Conservation (phyloP, 2,797 vertebrate genomes). For the Liasis olivaceus region DNA sequence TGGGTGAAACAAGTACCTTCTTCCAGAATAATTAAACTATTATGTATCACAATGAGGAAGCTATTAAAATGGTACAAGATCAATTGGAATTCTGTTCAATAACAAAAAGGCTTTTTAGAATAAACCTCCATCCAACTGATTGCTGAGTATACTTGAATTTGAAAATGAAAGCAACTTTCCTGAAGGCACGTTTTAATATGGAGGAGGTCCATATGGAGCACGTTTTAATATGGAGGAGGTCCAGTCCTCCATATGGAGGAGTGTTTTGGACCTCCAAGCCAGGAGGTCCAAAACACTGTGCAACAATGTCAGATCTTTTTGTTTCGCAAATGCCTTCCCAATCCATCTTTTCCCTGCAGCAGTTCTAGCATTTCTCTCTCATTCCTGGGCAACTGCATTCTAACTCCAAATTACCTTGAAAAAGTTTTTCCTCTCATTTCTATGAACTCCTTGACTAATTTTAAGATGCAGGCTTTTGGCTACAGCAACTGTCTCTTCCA, state of each 20-base stretch:
- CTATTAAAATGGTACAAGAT: background rate
- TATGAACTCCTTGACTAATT: slow-evolving; percentile 9
- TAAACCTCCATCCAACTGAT: background rate
- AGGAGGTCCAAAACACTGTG: background rate
- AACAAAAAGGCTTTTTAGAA: background rate
- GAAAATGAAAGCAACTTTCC: background rate
- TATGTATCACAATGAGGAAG: background rate
- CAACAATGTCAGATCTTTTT: background rate
- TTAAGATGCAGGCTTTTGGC: slow-evolving; percentile 1
- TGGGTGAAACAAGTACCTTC: background rate
- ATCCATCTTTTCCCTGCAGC: background rate
- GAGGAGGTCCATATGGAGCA: no score
- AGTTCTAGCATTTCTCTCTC: background rate
- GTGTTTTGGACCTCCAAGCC: no score
- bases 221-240: no score
- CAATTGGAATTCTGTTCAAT: background rate
- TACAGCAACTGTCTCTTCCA: background rate
- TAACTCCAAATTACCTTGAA: background rate
- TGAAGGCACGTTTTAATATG: background rate
- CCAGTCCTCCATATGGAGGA: no score
- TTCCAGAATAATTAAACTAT: background rate
- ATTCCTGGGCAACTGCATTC: background rate
- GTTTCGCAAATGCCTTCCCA: background rate
- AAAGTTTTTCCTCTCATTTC: background rate
- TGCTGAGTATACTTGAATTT: background rate